Conservation (phyloP, 2,113 vertebrate species). For the Syngnathus typhle region DNA sequence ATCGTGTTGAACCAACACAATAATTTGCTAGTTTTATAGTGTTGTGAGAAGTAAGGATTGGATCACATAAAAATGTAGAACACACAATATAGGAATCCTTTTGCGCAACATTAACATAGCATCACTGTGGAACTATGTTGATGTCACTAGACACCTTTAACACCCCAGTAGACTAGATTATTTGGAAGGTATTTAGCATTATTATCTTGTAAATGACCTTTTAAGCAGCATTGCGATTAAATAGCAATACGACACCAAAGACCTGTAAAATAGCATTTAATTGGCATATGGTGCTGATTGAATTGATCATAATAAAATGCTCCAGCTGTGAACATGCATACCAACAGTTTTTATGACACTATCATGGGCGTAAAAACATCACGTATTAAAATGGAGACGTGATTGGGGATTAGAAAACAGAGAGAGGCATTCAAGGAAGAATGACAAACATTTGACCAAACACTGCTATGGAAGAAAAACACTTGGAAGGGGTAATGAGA, state of each 20-base stretch:
- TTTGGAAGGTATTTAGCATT: conserved; percentile 67
- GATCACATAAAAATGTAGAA: conserved; percentile 14
- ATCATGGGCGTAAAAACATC: conserved; percentile 25
- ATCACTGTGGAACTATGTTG: conserved; percentile 44
- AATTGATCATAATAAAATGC: conserved; percentile 59
- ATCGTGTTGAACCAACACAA: conserved; percentile 20
- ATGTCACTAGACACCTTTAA: conserved; percentile 39
- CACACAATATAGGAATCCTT: conserved; percentile 55
- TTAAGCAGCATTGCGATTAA: conserved; percentile 55
- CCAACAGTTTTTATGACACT: conserved; percentile 46
- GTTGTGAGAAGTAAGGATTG: too few relatives aligned
- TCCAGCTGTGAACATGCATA: conserved; percentile 37
- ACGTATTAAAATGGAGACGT: too few relatives aligned
- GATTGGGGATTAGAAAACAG: too few relatives aligned
- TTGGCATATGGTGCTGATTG: conserved; percentile 65
- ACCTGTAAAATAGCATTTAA: conserved; percentile 53
- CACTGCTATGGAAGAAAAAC: too few relatives aligned
- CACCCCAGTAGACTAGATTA: conserved; percentile 42
- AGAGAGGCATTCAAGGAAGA: too few relatives aligned
- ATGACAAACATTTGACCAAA: too few relatives aligned
- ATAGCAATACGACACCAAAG: conserved; percentile 17
- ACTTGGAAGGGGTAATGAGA: too few relatives aligned
- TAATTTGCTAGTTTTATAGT: too few relatives aligned
- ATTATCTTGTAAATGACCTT: conserved; percentile 55
- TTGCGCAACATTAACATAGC: conserved; percentile 53